These are phyloP conservation scores for Holcopasites calliopsidis DNA, from an alignment of 1,140 invertebrate genomes.

Conservation along the genomic window DNA sequence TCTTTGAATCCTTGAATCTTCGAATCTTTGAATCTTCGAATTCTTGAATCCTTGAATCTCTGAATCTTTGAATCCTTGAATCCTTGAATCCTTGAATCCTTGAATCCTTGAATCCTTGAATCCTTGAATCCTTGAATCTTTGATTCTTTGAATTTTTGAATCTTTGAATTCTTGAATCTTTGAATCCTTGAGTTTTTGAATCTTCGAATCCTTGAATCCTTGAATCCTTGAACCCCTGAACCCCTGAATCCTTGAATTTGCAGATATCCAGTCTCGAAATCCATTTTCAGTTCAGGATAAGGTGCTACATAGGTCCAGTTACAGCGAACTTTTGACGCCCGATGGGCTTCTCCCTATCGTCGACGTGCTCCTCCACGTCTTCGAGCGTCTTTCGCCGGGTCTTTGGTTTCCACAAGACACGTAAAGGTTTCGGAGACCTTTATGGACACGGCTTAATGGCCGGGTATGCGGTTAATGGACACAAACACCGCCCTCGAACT, in stretches of 20 bases:
- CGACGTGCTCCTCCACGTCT: constrained; percentile 39
- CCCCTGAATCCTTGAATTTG: not conserved
- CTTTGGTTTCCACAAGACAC: constrained; percentile 46
- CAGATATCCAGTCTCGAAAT: not conserved
- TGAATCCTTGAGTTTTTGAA: too few species aligned
- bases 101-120: too few species aligned
- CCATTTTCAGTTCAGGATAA: constrained; percentile 14
- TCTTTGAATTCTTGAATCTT: too few species aligned
- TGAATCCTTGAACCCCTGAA: not conserved
- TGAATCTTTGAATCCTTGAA: too few species aligned
- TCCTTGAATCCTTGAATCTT: too few species aligned
- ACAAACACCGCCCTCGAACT: constrained; percentile 50
- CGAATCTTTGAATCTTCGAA: too few species aligned
- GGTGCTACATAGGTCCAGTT: constrained; percentile 28
- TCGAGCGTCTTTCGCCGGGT: constrained; percentile 41
- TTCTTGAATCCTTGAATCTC: too few species aligned
- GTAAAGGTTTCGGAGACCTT: constrained; percentile 43
- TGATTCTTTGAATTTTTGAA: too few species aligned
- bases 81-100: too few species aligned
- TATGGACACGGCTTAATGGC: constrained; percentile 46
- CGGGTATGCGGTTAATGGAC: constrained; percentile 53
- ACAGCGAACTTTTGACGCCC: not conserved
- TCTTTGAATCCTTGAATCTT: too few species aligned
- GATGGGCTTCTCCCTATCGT: constrained; percentile 17
- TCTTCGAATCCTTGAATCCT: too few species aligned